phyloP scores from a whole-genome alignment of 2,888 invertebrate species.

The Thyatira batis region DNA sequence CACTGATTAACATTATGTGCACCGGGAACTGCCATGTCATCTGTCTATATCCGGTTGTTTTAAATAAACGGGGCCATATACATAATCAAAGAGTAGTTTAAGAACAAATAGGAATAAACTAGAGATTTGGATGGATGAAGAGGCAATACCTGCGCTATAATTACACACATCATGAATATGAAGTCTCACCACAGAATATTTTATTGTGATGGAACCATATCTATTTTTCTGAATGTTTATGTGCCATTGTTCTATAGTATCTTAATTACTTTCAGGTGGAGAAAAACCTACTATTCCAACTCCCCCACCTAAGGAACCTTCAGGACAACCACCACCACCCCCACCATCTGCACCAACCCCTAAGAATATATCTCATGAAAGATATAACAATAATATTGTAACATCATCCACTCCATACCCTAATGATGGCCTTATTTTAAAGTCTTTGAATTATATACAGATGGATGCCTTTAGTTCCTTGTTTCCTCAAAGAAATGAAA shows the following conservation, averaged over 20 bases:
- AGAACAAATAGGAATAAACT: too few species aligned
- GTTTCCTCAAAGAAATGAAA: constrained; percentile 47
- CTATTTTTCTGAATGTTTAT: too few species aligned
- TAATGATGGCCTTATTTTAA: constrained; percentile 67
- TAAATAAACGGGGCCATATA: too few species aligned
- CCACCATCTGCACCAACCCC: constrained; percentile 25
- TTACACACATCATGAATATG: too few species aligned
- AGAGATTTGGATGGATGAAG: too few species aligned
- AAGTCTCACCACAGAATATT: too few species aligned
- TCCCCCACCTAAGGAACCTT: constrained; percentile 28
- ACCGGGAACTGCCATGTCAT: too few species aligned
- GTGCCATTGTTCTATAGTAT: not conserved
- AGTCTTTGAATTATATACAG: constrained; percentile 76
- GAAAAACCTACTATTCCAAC: constrained; percentile 42
- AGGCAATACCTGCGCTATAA: too few species aligned
- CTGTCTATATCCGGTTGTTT: too few species aligned
- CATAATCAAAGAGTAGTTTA: too few species aligned
- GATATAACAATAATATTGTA: constrained; percentile 17
- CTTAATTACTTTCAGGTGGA: constrained; percentile 43
- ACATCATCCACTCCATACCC: constrained; percentile 64
- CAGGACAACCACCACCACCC: constrained; percentile 23
- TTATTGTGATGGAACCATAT: too few species aligned
- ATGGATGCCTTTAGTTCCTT: constrained; percentile 76
- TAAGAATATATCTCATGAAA: constrained; percentile 27
- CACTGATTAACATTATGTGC: too few species aligned